Percentiles rank a stretch among this genome's conserved stretches.
These are phyloP conservation scores for Argyrosomus regius DNA, from an alignment of 2,797 vertebrate species.

Conservation along the genomic window DNA sequence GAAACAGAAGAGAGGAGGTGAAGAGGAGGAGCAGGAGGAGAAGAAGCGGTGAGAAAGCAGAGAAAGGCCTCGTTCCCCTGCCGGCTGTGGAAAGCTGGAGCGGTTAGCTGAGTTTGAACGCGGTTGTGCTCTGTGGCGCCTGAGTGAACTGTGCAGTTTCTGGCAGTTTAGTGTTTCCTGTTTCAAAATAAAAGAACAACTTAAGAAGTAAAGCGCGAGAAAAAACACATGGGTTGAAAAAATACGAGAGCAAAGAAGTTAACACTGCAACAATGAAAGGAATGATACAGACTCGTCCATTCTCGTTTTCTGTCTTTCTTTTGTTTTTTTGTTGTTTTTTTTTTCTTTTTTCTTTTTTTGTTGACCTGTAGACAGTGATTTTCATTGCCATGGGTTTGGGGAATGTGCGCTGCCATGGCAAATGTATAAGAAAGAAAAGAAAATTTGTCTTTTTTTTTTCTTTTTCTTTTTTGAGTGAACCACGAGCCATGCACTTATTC, in stretches of 20 bases:
- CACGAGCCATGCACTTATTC: constrained; percentile 77
- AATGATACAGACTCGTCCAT: constrained; percentile 57
- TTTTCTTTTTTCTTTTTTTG: not conserved
- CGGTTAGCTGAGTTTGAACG: constrained; percentile 71
- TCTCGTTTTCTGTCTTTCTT: constrained; percentile 28
- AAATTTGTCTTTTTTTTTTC: constrained; percentile 1
- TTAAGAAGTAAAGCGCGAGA: constrained; percentile 29
- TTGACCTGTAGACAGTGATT: constrained; percentile 45
- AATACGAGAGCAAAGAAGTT: constrained; percentile 24
- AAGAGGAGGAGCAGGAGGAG: constrained; percentile 24
- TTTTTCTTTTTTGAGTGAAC: constrained; percentile 57
- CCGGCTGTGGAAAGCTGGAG: constrained; percentile 72
- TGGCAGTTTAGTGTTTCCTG: constrained; percentile 85
- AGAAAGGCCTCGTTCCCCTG: constrained; percentile 64
- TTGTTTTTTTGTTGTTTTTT: constrained; percentile 4
- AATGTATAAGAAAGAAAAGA: constrained; percentile 57
- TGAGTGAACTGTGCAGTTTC: constrained; percentile 84
- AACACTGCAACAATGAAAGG: constrained; percentile 61
- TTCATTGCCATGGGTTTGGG: constrained; percentile 62
- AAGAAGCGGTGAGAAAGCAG: constrained; percentile 56
- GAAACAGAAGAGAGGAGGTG: constrained; percentile 58
- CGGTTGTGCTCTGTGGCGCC: constrained; percentile 83
- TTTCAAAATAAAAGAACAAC: constrained; percentile 55
- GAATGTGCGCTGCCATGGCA: constrained; percentile 73
- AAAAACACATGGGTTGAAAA: constrained; percentile 27